Base-by-base conservation (phyloP, 2,888 invertebrate species). In the Escarpia spicata region DNA sequence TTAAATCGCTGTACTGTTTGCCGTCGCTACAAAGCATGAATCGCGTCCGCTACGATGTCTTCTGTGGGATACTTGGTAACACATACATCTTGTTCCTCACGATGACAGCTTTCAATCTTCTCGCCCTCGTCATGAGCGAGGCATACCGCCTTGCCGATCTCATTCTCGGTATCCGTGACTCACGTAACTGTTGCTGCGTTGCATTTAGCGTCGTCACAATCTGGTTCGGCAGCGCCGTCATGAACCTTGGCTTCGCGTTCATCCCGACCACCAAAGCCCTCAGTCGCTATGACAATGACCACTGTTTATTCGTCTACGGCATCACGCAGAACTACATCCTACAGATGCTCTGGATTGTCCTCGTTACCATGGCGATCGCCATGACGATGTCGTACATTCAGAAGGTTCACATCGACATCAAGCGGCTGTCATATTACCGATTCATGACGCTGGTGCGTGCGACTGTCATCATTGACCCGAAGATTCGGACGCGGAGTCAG, bases 181-280 rank as follows among this genome's bases (percentile, higher is more conserved):
- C 95, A 12, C 95, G 95, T 26, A 96, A 96, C 93, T 94, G 95
- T 92, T 96, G 95, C 93, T 98, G 98, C 97, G 98, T 98, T 94
- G 97, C 98, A 92, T 98, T 98, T 97, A 98, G 98, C 94, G 98
- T 98, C 92, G 98, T 98, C 96, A 98, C 98, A 98, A 98, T 98
- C 96, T 98, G 98, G 98, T 98, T 98, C 97, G 98, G 98, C 92
- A 98, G 98, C 93, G 98, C 98, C 96, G 98, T 98, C 92, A 98
- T 98, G 96, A 98, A 98, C 97, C 97, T 98, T 95, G 98, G 98
- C 45, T 96, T 96, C 43, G 96, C 96, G 6, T 96, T 96, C 92
- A 95, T 96, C 91, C 96, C 96, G 10, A 95, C 96, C 95, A 95
- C 31, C 98, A 98, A 95, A 98, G 98, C 95, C 97, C 98, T 0